A percentile compares a stretch with the other conserved stretches of the same genome.
phyloP scores from a whole-genome alignment of 2,797 vertebrate genomes.

The Podargus strigoides region DNA sequence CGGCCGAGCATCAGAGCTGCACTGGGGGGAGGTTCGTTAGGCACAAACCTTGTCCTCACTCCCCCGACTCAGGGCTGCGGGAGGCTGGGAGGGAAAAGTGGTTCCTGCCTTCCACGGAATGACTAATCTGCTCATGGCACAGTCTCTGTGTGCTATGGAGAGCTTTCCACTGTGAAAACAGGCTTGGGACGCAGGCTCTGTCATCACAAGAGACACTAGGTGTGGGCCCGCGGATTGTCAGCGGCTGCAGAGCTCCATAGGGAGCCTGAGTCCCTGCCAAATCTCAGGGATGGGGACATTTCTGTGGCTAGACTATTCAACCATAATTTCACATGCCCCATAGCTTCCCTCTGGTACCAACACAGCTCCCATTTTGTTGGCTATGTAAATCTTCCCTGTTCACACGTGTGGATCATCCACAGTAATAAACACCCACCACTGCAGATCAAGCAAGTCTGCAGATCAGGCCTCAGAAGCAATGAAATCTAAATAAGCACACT shows the following conservation, averaged over 20 bases:
- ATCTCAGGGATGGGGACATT: not conserved
- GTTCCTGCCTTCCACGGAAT: not conserved
- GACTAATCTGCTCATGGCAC: not conserved
- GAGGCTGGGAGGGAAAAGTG: not conserved
- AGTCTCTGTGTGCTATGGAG: not conserved
- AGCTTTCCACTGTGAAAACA: not conserved
- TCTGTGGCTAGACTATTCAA: not conserved
- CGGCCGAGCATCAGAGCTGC: not conserved
- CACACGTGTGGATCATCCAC: rapidly evolving
- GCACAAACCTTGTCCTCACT: not conserved
- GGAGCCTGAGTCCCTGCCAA: rapidly evolving
- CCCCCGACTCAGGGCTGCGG: not conserved
- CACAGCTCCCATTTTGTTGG: not conserved
- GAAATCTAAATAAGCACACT: not conserved
- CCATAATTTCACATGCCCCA: not conserved
- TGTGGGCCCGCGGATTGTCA: not conserved
- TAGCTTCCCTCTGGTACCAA: not conserved
- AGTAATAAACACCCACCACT: not conserved
- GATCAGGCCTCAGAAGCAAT: not conserved
- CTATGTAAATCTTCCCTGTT: not conserved
- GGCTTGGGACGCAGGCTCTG: not conserved
- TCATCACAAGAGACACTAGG: not conserved
- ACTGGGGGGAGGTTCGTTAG: not conserved
- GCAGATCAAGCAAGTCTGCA: not conserved
- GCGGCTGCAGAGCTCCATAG: not conserved